Conservation (phyloP, 2,888 invertebrate genomes). For the Agrotis puta region DNA sequence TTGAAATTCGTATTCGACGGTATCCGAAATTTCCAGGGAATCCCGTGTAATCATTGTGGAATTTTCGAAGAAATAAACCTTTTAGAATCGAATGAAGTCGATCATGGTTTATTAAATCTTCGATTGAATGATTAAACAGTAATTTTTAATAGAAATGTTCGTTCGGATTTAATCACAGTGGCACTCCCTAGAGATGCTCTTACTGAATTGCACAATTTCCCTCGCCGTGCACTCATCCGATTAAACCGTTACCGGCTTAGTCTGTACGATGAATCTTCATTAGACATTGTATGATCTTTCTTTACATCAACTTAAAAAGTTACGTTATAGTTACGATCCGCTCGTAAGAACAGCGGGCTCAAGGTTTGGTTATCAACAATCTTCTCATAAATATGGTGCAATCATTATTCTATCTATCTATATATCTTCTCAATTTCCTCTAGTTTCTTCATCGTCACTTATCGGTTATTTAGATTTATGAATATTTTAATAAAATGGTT, state of each 20-base stretch:
- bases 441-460: slow-evolving; percentile 32
- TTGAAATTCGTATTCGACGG: slow-evolving; percentile 38
- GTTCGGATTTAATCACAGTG: slow-evolving; percentile 29
- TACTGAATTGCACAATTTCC: slow-evolving; percentile 58
- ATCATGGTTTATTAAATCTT: slow-evolving; percentile 27
- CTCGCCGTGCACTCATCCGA: slow-evolving; percentile 37
- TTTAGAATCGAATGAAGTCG: slow-evolving; percentile 19
- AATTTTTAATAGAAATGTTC: slow-evolving; percentile 13
- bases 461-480: slow-evolving; percentile 20
- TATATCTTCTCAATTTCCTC: slow-evolving; percentile 44
- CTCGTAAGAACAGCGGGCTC: slow-evolving; percentile 20
- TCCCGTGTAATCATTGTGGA: slow-evolving; percentile 16
- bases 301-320: slow-evolving; percentile 29
- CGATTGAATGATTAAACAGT: slow-evolving; percentile 6
- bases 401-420: too few relatives aligned
- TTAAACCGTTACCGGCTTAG: slow-evolving; percentile 48
- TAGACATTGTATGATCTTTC: slow-evolving; percentile 18
- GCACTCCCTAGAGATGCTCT: slow-evolving; percentile 30
- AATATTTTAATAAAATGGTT: background rate
- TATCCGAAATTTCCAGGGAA: slow-evolving; percentile 29
- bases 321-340: slow-evolving; percentile 42
- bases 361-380: slow-evolving; percentile 34
- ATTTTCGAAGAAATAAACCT: slow-evolving; percentile 26
- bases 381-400: too few relatives aligned
- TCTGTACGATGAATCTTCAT: slow-evolving; percentile 23